These are phyloP conservation scores for Eugnorisma glareosa DNA, from an alignment of 2,888 invertebrate genomes.

Conservation along the genomic window DNA sequence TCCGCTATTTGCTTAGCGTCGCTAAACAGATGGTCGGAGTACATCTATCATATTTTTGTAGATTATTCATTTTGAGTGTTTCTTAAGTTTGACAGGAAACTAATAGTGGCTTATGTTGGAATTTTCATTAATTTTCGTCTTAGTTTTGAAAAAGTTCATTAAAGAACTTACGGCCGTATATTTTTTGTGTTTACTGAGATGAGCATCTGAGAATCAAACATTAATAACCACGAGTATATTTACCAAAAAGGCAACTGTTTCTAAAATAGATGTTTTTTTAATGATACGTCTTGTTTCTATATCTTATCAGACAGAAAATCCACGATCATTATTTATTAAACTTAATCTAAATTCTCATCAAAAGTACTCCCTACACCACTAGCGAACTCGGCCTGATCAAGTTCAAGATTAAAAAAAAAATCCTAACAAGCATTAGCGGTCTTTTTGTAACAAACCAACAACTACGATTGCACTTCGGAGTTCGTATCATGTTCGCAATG, in stretches of 20 bases:
- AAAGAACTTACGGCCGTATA: constrained; percentile 21
- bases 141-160: constrained; percentile 51
- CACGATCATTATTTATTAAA: constrained; percentile 9
- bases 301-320: neutral
- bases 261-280: neutral
- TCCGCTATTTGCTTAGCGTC: constrained; percentile 90
- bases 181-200: constrained; percentile 7
- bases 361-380: constrained; percentile 16
- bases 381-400: constrained; percentile 49
- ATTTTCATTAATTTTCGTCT: constrained; percentile 71
- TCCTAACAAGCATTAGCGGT: constrained; percentile 65
- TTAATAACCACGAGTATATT: neutral
- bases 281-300: neutral
- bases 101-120: constrained; percentile 71
- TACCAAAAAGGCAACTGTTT: neutral
- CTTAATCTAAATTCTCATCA: constrained; percentile 5
- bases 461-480: constrained; percentile 82
- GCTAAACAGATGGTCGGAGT: constrained; percentile 84
- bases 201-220: neutral
- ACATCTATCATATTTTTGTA: constrained; percentile 84
- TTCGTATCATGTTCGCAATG: constrained; percentile 85
- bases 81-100: constrained; percentile 75
- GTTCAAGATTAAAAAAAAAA: constrained; percentile 65
- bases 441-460: constrained; percentile 79
- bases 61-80: constrained; percentile 80